Evolutionary conservation across 2,113 vertebrate species (phyloP).

Genomic region (Tinamus guttatus): DNA sequence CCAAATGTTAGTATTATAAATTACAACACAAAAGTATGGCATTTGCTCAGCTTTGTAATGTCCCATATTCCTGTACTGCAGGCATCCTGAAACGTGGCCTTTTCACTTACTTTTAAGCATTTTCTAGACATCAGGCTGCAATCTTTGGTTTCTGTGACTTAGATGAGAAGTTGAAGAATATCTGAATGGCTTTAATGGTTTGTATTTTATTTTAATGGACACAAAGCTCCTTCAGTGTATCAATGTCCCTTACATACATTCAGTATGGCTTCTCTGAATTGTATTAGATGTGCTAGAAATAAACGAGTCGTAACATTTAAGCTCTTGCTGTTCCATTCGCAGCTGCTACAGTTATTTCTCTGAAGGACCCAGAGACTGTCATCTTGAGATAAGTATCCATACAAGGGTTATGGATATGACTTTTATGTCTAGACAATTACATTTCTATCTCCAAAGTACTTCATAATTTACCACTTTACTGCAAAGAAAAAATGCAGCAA

Average conservation of each 20-base stretch:
- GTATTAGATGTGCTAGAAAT: constrained; percentile 64
- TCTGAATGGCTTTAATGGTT: constrained; percentile 61
- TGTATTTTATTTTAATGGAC: constrained; percentile 74
- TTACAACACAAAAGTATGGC: constrained; percentile 13
- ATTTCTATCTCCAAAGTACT: constrained; percentile 70
- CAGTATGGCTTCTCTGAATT: constrained; percentile 55
- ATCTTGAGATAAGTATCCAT: constrained; percentile 66
- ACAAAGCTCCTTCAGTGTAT: constrained; percentile 64
- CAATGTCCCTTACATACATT: constrained; percentile 50
- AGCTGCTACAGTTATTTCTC: constrained; percentile 66
- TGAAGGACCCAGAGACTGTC: constrained; percentile 70
- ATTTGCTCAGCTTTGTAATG: constrained; percentile 40
- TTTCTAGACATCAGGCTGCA: constrained; percentile 59
- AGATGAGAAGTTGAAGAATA: constrained; percentile 70
- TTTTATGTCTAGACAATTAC: constrained; percentile 74
- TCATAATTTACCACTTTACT: constrained; percentile 63
- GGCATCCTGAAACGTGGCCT: background rate
- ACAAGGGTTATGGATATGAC: constrained; percentile 64
- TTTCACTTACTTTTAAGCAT: constrained; percentile 26
- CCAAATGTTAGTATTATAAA: background rate
- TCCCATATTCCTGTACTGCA: constrained; percentile 8
- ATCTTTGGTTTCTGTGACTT: constrained; percentile 49
- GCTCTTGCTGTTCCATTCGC: constrained; percentile 63
- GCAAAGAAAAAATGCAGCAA: constrained; percentile 46
- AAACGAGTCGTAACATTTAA: constrained; percentile 72